Evolutionary conservation across 2,797 vertebrate species (phyloP).

Genomic region (Trichosurus vulpecula): DNA sequence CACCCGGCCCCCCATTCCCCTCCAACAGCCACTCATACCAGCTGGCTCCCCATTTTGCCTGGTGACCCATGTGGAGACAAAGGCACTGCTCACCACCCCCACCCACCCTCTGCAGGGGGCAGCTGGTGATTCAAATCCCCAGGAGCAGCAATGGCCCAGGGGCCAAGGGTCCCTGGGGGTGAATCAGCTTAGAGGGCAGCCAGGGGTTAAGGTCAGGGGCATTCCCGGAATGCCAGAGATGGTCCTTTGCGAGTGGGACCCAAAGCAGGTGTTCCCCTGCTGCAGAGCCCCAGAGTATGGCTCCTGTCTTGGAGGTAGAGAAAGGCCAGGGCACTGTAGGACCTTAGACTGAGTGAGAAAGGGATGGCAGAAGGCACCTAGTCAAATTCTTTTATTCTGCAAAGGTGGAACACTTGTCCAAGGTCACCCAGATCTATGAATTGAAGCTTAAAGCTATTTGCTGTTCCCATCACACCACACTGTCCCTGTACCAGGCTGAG

Average conservation of each 20-base stretch:
- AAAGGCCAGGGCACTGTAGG: not conserved
- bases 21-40: slow-evolving; percentile 10
- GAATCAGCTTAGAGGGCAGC: slow-evolving; percentile 74
- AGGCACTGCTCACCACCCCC: slow-evolving; percentile 60
- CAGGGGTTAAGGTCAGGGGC: slow-evolving; percentile 49
- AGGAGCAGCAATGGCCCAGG: slow-evolving; percentile 35
- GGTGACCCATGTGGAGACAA: slow-evolving; percentile 45
- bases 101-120: slow-evolving; percentile 60
- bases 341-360: not conserved
- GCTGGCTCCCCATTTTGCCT: slow-evolving; percentile 54
- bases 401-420: too few species aligned
- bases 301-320: not conserved
- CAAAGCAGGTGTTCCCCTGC: not conserved
- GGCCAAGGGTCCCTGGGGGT: slow-evolving; percentile 61
- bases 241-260: not conserved
- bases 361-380: too few species aligned
- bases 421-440: too few species aligned
- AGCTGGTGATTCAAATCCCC: slow-evolving; percentile 80
- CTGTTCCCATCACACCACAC: too few species aligned
- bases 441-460: too few species aligned
- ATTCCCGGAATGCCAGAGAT: slow-evolving; percentile 17
- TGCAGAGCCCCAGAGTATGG: not conserved
- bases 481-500: too few species aligned
- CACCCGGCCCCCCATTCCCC: not conserved
- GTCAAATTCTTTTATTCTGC: too few species aligned